phyloP scores from a whole-genome alignment of 2,888 invertebrate species.

The Chaitophorus viminalis region DNA sequence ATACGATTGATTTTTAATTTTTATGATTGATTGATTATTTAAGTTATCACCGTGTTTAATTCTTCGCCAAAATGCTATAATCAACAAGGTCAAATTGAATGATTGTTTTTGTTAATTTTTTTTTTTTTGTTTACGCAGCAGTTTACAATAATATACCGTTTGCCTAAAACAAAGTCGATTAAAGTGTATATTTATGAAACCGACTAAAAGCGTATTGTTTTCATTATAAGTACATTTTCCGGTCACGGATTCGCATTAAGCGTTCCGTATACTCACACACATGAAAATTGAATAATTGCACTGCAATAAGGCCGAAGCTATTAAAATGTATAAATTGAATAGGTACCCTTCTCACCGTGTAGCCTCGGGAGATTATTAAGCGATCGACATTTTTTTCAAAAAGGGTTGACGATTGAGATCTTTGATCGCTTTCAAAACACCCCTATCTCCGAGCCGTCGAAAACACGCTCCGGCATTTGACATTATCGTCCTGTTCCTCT shows the following conservation, averaged over 20 bases:
- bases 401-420: neutral
- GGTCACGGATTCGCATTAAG: neutral
- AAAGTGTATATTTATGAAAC: neutral
- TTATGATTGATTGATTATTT: no score
- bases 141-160: no score
- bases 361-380: neutral
- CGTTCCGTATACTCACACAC: neutral
- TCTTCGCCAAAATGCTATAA: no score
- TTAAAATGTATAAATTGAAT: conserved; percentile 11
- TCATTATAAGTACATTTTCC: neutral
- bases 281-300: no score
- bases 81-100: no score
- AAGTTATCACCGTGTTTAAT: no score
- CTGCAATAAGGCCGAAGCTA: neutral
- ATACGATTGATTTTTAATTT: no score
- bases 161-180: no score
- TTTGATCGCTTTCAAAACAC: conserved; percentile 5
- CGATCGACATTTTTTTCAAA: neutral
- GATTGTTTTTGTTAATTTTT: no score
- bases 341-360: neutral
- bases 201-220: neutral
- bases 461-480: conserved; percentile 24
- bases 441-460: conserved; percentile 2
- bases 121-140: no score
- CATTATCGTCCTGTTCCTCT: conserved; percentile 1